Conservation (phyloP, 2,797 vertebrate species). For the Cygnus olor region DNA sequence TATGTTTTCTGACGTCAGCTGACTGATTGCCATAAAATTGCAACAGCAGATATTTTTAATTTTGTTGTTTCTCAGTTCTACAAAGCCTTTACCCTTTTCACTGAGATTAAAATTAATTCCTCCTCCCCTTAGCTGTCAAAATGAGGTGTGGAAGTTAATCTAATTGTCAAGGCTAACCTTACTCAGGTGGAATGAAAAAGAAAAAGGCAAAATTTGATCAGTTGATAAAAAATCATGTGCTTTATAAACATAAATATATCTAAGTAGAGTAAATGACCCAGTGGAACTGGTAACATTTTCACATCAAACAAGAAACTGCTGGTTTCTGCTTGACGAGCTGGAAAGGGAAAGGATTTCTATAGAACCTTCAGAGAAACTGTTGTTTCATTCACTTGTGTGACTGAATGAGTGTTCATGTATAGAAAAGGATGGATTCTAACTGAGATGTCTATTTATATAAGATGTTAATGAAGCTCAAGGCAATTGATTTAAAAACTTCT, state of each 20-base stretch:
- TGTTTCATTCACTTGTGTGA: not conserved
- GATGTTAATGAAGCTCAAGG: not conserved
- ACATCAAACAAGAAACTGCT: not conserved
- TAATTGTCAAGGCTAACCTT: not conserved
- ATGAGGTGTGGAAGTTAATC: not conserved
- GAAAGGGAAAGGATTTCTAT: not conserved
- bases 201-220: not conserved
- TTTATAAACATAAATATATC: not conserved
- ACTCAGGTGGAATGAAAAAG: not conserved
- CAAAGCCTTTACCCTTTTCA: rapidly evolving
- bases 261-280: not conserved
- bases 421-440: not conserved
- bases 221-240: not conserved
- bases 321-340: not conserved
- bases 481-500: not conserved
- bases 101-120: not conserved
- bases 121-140: not conserved
- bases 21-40: not conserved
- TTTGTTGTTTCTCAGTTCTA: not conserved
- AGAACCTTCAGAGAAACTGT: not conserved
- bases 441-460: not conserved
- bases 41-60: not conserved
- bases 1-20: not conserved
- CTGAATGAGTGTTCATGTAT: not conserved
- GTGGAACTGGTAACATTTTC: not conserved